Percentiles rank a stretch among this genome's conserved stretches.
These are phyloP conservation scores for Tortricodes alternella DNA, from an alignment of 2,888 invertebrate genomes.

Conservation along the genomic window DNA sequence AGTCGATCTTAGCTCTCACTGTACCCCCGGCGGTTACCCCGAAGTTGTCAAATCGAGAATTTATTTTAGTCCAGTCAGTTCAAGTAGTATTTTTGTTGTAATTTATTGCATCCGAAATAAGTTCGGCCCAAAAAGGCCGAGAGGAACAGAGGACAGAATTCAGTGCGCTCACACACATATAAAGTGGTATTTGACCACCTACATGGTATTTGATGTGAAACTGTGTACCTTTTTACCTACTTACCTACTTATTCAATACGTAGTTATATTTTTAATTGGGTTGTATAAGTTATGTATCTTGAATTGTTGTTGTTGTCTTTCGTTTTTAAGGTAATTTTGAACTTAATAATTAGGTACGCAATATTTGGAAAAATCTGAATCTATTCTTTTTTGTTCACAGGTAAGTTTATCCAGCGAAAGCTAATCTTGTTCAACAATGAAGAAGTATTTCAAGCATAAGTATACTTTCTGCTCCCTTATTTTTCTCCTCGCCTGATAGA, in stretches of 20 bases:
- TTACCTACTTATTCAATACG: neutral
- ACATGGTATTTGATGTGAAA: no score
- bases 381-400: constrained; percentile 12
- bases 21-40: constrained; percentile 17
- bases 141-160: neutral
- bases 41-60: constrained; percentile 52
- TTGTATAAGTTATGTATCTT: no score
- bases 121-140: constrained; percentile 20
- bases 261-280: neutral
- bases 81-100: constrained; percentile 31
- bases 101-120: constrained; percentile 33
- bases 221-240: no score
- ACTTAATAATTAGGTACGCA: no score
- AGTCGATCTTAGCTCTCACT: neutral
- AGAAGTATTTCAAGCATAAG: no score
- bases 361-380: no score
- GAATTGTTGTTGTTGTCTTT: no score
- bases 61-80: constrained; percentile 45
- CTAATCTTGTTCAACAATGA: no score
- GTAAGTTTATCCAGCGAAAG: constrained; percentile 1
- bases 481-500: no score
- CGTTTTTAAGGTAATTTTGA: no score
- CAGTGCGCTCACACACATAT: neutral
- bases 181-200: no score
- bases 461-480: no score